Percentiles rank a stretch among this genome's conserved stretches.
phyloP scores from a whole-genome alignment of 1,140 invertebrate species.

The Cydia fagiglandana region DNA sequence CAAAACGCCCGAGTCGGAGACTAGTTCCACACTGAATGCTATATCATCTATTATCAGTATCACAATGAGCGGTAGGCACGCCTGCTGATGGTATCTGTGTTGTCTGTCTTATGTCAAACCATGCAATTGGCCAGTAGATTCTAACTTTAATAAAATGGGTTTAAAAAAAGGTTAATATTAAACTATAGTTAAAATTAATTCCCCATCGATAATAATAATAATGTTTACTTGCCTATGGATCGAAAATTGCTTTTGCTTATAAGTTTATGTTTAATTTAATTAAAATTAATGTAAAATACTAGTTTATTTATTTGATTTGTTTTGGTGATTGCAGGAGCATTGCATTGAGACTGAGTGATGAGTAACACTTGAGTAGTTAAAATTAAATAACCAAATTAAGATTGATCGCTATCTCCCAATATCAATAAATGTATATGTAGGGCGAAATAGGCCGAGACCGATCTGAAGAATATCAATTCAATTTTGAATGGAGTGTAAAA shows the following conservation, averaged over 20 bases:
- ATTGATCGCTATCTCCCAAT: not conserved
- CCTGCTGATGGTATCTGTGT: slow-evolving; percentile 42
- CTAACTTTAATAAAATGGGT: not conserved
- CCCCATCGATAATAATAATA: not conserved
- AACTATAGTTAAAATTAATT: not conserved
- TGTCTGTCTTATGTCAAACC: slow-evolving; percentile 33
- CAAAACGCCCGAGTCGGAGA: slow-evolving; percentile 41
- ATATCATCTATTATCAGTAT: slow-evolving; percentile 32
- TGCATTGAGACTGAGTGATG: not conserved
- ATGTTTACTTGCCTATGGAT: not conserved
- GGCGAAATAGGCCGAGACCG: too few relatives aligned
- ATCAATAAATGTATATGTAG: not conserved
- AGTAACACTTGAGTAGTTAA: not conserved
- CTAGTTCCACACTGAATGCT: slow-evolving; percentile 41
- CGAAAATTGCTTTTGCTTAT: not conserved
- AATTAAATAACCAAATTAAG: not conserved
- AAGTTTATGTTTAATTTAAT: not conserved
- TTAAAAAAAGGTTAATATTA: not conserved
- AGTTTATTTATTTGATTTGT: not conserved
- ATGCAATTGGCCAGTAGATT: slow-evolving; percentile 4
- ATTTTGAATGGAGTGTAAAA: too few relatives aligned
- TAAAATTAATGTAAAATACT: not conserved
- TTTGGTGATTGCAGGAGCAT: not conserved
- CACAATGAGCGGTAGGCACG: slow-evolving; percentile 36
- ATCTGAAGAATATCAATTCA: too few relatives aligned